A percentile compares a stretch with the other conserved stretches of the same genome.
These are phyloP conservation scores for Rhodeus uyekii DNA, from an alignment of 2,797 vertebrate species.

Conservation along the genomic window DNA sequence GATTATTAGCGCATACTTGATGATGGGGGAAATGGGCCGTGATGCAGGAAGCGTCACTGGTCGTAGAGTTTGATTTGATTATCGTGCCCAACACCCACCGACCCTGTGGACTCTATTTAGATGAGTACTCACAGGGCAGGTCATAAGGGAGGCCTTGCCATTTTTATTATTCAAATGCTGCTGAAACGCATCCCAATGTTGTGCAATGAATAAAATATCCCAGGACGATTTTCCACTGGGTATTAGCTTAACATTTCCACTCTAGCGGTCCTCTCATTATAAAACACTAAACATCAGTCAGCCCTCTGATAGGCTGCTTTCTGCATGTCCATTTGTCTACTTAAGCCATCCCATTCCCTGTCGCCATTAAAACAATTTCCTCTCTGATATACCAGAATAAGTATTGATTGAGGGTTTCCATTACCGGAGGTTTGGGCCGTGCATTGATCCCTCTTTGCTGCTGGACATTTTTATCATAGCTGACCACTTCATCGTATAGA, in stretches of 20 bases:
- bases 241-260: constrained; percentile 54
- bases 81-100: background rate
- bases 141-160: constrained; percentile 41
- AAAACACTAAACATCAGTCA: constrained; percentile 47
- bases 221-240: constrained; percentile 41
- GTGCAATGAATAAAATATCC: constrained; percentile 56
- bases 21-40: constrained; percentile 49
- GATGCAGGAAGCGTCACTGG: constrained; percentile 35
- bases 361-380: constrained; percentile 61
- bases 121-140: constrained; percentile 20
- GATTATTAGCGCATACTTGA: constrained; percentile 49
- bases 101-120: constrained; percentile 44
- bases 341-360: constrained; percentile 49
- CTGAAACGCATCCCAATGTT: constrained; percentile 55
- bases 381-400: constrained; percentile 59
- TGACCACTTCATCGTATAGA: constrained; percentile 12
- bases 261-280: constrained; percentile 43
- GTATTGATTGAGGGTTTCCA: constrained; percentile 59
- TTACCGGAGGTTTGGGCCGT: constrained; percentile 55
- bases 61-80: constrained; percentile 43
- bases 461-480: constrained; percentile 43
- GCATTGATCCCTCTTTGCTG: constrained; percentile 39
- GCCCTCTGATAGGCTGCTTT: constrained; percentile 22
- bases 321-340: constrained; percentile 50
- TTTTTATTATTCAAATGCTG: constrained; percentile 58